A percentile compares a stretch with the other conserved stretches of the same genome.
phyloP scores from a whole-genome alignment of 2,113 vertebrate genomes.

The Myotis lucifugus region DNA sequence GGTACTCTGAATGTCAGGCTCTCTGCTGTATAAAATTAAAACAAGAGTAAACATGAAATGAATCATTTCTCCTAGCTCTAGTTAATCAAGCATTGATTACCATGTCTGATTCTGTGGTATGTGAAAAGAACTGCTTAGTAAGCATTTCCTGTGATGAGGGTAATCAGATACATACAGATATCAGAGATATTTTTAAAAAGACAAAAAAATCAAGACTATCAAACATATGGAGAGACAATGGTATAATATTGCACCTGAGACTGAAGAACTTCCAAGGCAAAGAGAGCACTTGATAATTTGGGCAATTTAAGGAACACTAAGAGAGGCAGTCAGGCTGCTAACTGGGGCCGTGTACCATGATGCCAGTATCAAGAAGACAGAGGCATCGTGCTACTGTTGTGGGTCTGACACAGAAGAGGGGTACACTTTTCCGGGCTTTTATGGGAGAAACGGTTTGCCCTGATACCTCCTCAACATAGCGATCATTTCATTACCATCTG shows the following conservation, averaged over 20 bases:
- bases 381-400: background rate
- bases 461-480: background rate
- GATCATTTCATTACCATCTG: background rate
- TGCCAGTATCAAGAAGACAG: background rate
- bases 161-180: conserved; percentile 34
- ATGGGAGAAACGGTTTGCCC: background rate
- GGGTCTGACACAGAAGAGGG: background rate
- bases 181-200: background rate
- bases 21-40: conserved; percentile 66
- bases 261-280: background rate
- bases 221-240: background rate
- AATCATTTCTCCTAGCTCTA: conserved; percentile 58
- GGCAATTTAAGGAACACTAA: background rate
- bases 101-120: conserved; percentile 51
- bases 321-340: background rate
- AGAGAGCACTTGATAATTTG: background rate
- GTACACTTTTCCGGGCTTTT: background rate
- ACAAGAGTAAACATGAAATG: conserved; percentile 53
- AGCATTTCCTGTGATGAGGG: conserved; percentile 48
- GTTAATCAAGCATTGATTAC: conserved; percentile 63
- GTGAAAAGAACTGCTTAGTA: conserved; percentile 56
- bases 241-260: background rate
- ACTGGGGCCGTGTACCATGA: no score
- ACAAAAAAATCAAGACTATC: background rate
- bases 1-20: conserved; percentile 13